Evolutionary conservation across 92 coral and sea anemone species (phyloP), one percentile per base, ranked within the genome.

Genomic region (Zoanthus gigantus): DNA sequence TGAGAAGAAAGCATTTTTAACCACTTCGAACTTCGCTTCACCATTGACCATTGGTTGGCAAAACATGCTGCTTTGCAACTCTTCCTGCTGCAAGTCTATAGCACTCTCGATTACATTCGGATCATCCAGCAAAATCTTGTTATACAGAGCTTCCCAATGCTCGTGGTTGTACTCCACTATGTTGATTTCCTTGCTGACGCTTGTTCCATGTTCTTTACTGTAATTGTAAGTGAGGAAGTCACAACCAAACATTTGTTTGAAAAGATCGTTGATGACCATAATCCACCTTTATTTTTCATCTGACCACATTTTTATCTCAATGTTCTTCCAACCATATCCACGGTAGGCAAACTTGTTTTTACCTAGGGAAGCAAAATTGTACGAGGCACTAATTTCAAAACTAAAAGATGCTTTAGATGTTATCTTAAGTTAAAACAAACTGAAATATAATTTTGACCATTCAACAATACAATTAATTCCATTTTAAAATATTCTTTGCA

Each of bases 251-350:
- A 77, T 53, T 42, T 88, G 73, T 47, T 52, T 76, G 56, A 87
- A 76, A 52, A 91, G 56, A 16, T 69, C 57, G 71, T 84, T 88
- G 13, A 88, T 77, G 42, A 56, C 72, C 7, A 77, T 23, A 87
- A 91, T 88, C 93, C 91, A 83, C 29, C 57, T 68, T n/a, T 57
- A 45, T 68, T n/a, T 57, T 56, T 91, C 78, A 48, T 77, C 23
- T 6, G 89, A 57, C 89, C 91, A 91, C 23, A 52, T n/a, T 32
- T 60, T 54, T 29, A n/a, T 58, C 6, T 78, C 71, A 29, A 65
- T 54, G 9, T 69, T 53, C 50, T 77, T 83, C 89, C 91, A 91
- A 14, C 94, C 91, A 77, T 89, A 91, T 17, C 94, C 94, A 58
- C 91, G 89, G 71, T 56, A 91, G 45, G 71, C 18, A 60, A 83